Percentiles rank a stretch among this genome's conserved stretches.
These are phyloP conservation scores for Apotomis capreana DNA, from an alignment of 2,888 invertebrate species.

Conservation along the genomic window DNA sequence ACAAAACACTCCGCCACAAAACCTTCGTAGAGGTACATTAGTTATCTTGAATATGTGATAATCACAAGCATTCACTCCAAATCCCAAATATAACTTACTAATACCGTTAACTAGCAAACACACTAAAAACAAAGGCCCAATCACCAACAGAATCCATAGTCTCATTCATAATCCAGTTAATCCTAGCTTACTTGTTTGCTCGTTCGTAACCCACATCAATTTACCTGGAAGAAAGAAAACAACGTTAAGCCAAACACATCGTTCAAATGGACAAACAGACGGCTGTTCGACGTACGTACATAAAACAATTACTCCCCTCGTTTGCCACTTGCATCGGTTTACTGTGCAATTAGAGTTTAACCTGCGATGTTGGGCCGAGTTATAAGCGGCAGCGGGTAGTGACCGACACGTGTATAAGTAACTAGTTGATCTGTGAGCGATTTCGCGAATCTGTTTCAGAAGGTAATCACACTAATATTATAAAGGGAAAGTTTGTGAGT, in stretches of 20 bases:
- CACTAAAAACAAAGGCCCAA: not conserved
- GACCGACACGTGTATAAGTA: not conserved
- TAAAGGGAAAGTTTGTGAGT: too few relatives aligned
- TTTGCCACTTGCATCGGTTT: constrained; percentile 39
- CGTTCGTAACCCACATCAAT: constrained; percentile 22
- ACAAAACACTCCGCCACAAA: too few relatives aligned
- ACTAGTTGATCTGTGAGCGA: too few relatives aligned
- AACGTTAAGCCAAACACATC: constrained; percentile 25
- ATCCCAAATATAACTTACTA: too few relatives aligned
- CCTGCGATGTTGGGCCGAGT: constrained; percentile 13
- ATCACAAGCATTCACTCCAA: too few relatives aligned
- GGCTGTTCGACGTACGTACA: constrained; percentile 16
- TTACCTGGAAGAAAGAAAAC: constrained; percentile 28
- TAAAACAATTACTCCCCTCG: constrained; percentile 42
- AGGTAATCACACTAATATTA: too few relatives aligned
- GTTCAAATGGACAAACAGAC: constrained; percentile 38
- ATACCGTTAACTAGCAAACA: not conserved
- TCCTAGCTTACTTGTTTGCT: not conserved
- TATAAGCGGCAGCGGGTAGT: constrained; percentile 10
- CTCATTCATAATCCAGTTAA: constrained; percentile 4
- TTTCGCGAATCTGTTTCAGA: too few relatives aligned
- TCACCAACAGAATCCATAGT: not conserved
- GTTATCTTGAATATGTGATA: too few relatives aligned
- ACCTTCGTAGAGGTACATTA: too few relatives aligned
- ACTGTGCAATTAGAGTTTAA: constrained; percentile 41